Conservation (phyloP, 2,113 vertebrate species). For the Drymodes brunneopygia region DNA sequence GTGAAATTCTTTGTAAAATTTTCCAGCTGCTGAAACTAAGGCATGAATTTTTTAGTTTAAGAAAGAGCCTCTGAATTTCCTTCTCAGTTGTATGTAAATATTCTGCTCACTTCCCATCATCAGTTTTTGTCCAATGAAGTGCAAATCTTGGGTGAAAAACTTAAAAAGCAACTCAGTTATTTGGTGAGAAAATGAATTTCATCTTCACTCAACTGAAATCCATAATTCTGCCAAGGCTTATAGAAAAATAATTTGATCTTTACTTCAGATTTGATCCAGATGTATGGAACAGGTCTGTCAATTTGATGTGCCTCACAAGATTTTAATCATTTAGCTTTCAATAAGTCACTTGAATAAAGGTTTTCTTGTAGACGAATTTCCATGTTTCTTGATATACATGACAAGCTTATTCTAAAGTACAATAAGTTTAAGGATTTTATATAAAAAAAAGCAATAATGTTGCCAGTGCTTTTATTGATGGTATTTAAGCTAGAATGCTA, state of each 20-base stretch:
- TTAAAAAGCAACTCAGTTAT: neutral
- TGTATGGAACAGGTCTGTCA: neutral
- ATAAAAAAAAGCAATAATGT: neutral
- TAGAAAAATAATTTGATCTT: neutral
- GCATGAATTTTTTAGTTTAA: neutral
- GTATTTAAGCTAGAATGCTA: neutral
- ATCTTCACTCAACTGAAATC: neutral
- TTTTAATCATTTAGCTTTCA: neutral
- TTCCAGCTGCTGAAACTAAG: neutral
- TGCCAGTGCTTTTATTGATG: neutral
- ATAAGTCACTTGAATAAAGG: neutral
- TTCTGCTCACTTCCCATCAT: neutral
- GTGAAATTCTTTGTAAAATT: neutral
- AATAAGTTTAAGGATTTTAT: neutral
- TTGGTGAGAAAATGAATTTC: neutral
- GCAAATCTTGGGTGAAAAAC: neutral
- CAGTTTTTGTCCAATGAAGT: neutral
- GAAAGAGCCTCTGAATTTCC: neutral
- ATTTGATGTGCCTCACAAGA: neutral
- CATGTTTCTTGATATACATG: neutral
- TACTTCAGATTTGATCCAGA: neutral
- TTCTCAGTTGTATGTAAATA: neutral
- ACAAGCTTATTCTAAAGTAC: neutral
- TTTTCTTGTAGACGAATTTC: neutral
- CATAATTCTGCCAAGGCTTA: neutral